Base-by-base conservation (phyloP, 2,888 invertebrate species). In the Conomelus anceps region DNA sequence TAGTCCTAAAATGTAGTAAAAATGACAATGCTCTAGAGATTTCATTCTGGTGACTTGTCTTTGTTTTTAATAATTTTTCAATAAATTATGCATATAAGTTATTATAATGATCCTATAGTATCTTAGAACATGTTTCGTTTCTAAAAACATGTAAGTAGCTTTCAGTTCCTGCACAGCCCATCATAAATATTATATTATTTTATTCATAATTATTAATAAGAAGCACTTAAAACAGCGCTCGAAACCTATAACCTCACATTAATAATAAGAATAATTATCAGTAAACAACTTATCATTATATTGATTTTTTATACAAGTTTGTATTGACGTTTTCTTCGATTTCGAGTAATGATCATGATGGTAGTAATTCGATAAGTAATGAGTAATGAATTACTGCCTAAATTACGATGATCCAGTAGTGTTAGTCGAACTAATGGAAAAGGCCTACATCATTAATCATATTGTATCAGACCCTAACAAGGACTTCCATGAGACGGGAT, bases 211-310 rank as follows among this genome's bases (percentile, higher is more conserved):
- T 85, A 86, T 26, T 86, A 86, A 86, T 23, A 23, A 86, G 94
- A 94, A 95, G 95, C 95, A 95, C 95, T 95, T 95, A 95, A 95
- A 95, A 95, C 95, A 95, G 95, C 95, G 95, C 95, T 94, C 94
- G 94, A 94, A 94, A 94, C 91, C 91, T 91, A 91, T 91, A 90
- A 91, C 90, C 91, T 91, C 89, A 91, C 91, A 91, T 91, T 91
- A 90, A 91, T 91, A 90, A 90, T 90, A 89, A 88, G 88, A 88
- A 90, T 63, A 63, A 63, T 63, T 63, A 63, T 63, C n/a, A 63
- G 63, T 63, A 63, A 63, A 63, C 63, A 63, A 63, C 63, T 63
- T 63, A 63, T 63, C 63, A 63, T 63, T 63, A 63, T 63, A 63
- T 63, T 63, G 63, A 63, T n/a, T 63, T 17, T 63, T 63, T 63